Conservation (phyloP, 2,888 invertebrate species). For the Dioctria linearis region DNA sequence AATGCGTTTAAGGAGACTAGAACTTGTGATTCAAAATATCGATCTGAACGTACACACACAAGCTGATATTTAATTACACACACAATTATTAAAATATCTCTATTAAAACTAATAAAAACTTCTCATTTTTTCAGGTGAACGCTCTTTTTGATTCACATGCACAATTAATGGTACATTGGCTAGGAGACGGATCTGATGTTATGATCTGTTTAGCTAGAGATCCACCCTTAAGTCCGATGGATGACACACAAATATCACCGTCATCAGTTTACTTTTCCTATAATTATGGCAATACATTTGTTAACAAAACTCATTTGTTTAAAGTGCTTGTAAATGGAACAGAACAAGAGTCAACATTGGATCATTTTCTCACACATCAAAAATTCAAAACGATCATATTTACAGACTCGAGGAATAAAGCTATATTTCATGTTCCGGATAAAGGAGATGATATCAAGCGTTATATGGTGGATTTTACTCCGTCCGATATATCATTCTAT, state of each 20-base stretch:
- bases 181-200: slow-evolving; percentile 88
- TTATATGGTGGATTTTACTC: slow-evolving; percentile 80
- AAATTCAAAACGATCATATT: slow-evolving; percentile 87
- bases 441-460: slow-evolving; percentile 79
- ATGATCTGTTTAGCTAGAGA: slow-evolving; percentile 89
- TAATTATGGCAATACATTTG: slow-evolving; percentile 87
- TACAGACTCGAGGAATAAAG: slow-evolving; percentile 83
- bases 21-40: neutral
- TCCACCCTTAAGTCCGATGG: slow-evolving; percentile 72
- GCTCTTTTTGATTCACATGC: slow-evolving; percentile 88
- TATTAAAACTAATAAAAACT: too few relatives aligned
- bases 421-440: slow-evolving; percentile 83
- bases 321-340: slow-evolving; percentile 73
- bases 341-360: slow-evolving; percentile 79
- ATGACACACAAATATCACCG: slow-evolving; percentile 79
- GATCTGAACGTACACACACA: neutral
- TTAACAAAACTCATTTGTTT: slow-evolving; percentile 81
- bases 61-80: too few relatives aligned
- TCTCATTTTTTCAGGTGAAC: slow-evolving; percentile 76
- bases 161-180: slow-evolving; percentile 94
- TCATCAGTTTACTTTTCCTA: slow-evolving; percentile 83
- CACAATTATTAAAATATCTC: neutral
- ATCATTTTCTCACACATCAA: slow-evolving; percentile 89
- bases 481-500: slow-evolving; percentile 84
- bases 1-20: neutral